Evolutionary conservation across 2,113 vertebrate genomes (phyloP), one percentile per base, ranked within the genome.

Genomic region (Falco punctatus): DNA sequence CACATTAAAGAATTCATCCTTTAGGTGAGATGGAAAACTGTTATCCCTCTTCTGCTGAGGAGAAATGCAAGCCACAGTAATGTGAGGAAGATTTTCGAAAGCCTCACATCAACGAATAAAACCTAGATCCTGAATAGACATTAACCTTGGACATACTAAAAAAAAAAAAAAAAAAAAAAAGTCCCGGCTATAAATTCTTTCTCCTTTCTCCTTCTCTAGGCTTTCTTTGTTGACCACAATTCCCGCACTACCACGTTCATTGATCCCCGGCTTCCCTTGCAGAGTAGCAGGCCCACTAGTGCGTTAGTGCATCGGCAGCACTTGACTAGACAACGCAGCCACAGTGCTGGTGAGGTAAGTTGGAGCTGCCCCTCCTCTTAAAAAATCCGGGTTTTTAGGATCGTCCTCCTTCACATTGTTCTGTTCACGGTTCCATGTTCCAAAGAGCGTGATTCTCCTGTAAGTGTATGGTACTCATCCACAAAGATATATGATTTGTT

Each of bases 191-290:
- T 61, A 33, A 24, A 11, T 54, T 55, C 15, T n/a, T 40, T 32
- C 4, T 13, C 10, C 9, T 44, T 65, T 54, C 33, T 92, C 66
- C 64, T 89, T 23, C 69, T 88, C 80, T 97, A 99, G 99, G 98
- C 99, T 12, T 99, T 99, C 97, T 99, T 99, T 67, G 99, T 99
- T 21, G 99, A 99, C 98, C 99, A 99, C 98, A 99, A 99, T 95
- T 99, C 99, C 90, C 98, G 99, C 52, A 99, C 99, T 42, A 99
- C 99, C 44, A 99, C 99, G 1, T 99, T 99, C 98, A 99, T 99
- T 12, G 99, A 99, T 91, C 99, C 99, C 1, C 98, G 99, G 91
- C 98, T 99, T 49, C 99, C 99, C 15, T 94, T 99, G 72, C 99
- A 99, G 98, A 99, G 99, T 79, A 98, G 99, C 22, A 97, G 99